Evolutionary conservation across 2,113 vertebrate genomes (phyloP), one percentile per base, ranked within the genome.

Genomic region (Vidua chalybeata): DNA sequence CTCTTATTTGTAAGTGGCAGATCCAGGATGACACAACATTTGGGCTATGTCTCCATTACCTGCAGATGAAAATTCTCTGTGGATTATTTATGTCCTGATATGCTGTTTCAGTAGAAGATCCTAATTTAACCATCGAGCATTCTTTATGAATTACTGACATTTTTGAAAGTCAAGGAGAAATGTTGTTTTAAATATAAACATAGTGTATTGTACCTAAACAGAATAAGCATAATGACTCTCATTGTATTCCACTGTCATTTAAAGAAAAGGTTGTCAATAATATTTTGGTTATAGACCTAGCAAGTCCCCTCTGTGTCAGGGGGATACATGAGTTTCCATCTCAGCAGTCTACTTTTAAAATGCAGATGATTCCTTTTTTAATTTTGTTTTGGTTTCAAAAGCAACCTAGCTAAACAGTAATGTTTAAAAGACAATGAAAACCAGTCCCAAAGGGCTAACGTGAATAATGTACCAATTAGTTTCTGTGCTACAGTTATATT

Each of bases 401-500:
- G 11, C 37, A 84, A 56, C 58, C 48, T 48, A 89, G 14, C 54
- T 72, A 91, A 82, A 92, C n/a, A 82, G 16, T 77, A 93, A 64
- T 1, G 0, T 71, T 77, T 73, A 86, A 91, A 91, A 85, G 22
- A 71, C 51, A 75, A 71, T 48, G 56, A 81, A 95, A 84, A 87
- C 24, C 31, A 71, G 75, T 96, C 84, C 86, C 90, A 91, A 93
- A 82, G 81, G 90, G 69, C 48, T 67, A 89, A 90, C 0, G 15
- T 84, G 93, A 95, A 62, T 92, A 97, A 96, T 94, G 86, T 84
- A 68, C 78, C 86, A 97, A 93, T 92, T 97, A 96, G 95, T 95
- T 96, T 92, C 45, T 80, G 39, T 66, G 37, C 68, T 91, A 55
- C 66, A 95, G 90, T 96, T 96, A 91, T 88, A 91, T 93, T 87